phyloP scores from a whole-genome alignment of 2,113 vertebrate species.

The Pseudopipra pipra region DNA sequence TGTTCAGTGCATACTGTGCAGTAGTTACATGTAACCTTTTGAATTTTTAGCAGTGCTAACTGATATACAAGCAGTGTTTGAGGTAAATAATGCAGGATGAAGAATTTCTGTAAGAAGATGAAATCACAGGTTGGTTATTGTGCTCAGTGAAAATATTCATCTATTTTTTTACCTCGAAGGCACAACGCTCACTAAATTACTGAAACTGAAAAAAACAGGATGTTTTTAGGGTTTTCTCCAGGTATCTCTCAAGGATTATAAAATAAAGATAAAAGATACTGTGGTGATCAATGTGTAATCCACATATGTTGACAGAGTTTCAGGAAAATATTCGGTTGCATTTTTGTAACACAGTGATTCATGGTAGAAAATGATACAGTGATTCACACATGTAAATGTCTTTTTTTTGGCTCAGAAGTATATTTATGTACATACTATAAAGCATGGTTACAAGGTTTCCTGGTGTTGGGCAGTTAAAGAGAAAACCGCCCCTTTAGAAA shows the following conservation, averaged over 20 bases:
- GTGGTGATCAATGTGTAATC: neutral
- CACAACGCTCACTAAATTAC: neutral
- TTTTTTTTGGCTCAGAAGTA: neutral
- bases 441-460: neutral
- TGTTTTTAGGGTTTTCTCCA: neutral
- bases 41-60: neutral
- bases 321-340: neutral
- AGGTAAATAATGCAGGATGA: slow-evolving; percentile 15
- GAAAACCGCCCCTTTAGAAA: neutral
- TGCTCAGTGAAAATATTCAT: neutral
- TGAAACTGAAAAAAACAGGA: neutral
- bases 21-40: neutral
- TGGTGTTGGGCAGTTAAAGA: neutral
- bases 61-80: neutral
- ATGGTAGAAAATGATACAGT: slow-evolving; percentile 40
- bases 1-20: neutral
- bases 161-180: neutral
- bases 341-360: slow-evolving; percentile 15
- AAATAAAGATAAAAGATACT: neutral
- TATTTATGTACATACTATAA: neutral
- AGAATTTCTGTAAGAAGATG: slow-evolving; percentile 32
- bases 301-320: slow-evolving; percentile 1
- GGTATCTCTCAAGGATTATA: neutral
- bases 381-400: slow-evolving; percentile 1
- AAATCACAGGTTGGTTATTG: neutral